Percentiles rank a stretch among this genome's conserved stretches.
Conservation (phyloP, 2,113 vertebrate genomes). For the Ictidomys tridecemlineatus region DNA sequence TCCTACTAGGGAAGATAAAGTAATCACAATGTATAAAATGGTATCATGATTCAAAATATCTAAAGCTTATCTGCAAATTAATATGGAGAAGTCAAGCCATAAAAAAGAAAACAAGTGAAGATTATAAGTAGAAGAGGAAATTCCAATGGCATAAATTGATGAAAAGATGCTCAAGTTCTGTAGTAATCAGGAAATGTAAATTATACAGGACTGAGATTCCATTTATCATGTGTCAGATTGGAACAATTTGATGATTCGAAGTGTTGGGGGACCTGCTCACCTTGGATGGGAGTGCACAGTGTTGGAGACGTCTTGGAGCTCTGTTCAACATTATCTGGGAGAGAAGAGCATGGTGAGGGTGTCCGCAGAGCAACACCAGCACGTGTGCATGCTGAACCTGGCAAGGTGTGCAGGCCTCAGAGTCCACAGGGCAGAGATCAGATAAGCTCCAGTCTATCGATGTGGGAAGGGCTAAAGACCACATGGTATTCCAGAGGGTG, state of each 20-base stretch:
- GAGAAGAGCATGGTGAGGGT: fast-evolving
- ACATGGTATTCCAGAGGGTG: not conserved
- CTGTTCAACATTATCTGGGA: not conserved
- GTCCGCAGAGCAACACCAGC: fast-evolving
- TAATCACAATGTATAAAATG: not conserved
- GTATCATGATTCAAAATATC: not conserved
- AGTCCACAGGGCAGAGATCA: too few relatives aligned
- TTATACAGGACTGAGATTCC: not conserved
- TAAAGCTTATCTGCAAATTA: not conserved
- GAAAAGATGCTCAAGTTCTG: slow-evolving; percentile 5
- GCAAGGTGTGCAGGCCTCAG: fast-evolving
- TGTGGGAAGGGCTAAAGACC: not conserved
- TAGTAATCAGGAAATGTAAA: slow-evolving; percentile 3
- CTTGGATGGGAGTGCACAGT: fast-evolving
- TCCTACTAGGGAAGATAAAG: not conserved
- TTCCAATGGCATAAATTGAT: not conserved
- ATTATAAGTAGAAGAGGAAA: not conserved
- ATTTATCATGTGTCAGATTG: not conserved
- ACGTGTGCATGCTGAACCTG: too few relatives aligned
- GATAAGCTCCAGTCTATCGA: not conserved
- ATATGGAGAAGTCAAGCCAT: not conserved
- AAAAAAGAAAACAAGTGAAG: not conserved
- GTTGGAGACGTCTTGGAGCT: fast-evolving
- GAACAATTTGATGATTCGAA: not conserved
- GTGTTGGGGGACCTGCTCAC: not conserved